These are phyloP conservation scores for Aradus depressus DNA, from an alignment of 2,888 invertebrate genomes.

Conservation along the genomic window DNA sequence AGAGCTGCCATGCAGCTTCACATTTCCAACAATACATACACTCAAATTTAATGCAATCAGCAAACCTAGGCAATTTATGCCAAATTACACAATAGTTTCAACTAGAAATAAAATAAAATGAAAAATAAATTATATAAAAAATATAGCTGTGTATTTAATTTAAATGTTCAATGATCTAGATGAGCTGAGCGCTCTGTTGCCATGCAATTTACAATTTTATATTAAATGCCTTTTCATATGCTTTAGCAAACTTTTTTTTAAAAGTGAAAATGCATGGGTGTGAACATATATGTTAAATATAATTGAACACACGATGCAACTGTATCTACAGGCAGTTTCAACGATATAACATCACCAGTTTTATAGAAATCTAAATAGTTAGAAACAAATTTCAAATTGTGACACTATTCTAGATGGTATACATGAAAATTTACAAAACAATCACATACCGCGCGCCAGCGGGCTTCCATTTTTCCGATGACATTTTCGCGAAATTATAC, in stretches of 20 bases:
- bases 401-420: not conserved
- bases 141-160: slow-evolving; percentile 18
- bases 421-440: slow-evolving; percentile 2
- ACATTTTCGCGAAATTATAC: too few relatives aligned
- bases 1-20: slow-evolving; percentile 15
- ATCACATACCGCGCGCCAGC: slow-evolving; percentile 7
- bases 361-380: too few relatives aligned
- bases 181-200: not conserved
- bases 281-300: not conserved
- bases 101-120: slow-evolving; percentile 33
- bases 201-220: too few relatives aligned
- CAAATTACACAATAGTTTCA: slow-evolving; percentile 29
- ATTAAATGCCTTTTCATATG: too few relatives aligned
- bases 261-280: slow-evolving; percentile 6
- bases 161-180: not conserved
- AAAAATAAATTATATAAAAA: slow-evolving; percentile 36
- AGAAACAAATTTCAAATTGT: too few relatives aligned
- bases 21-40: slow-evolving; percentile 23
- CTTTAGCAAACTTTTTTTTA: too few relatives aligned
- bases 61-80: slow-evolving; percentile 33
- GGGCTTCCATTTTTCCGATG: too few relatives aligned
- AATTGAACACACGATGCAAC: slow-evolving; percentile 10
- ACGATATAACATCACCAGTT: too few relatives aligned
- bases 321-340: too few relatives aligned
- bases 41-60: slow-evolving; percentile 36